These are phyloP conservation scores for Coregonus ussuriensis DNA, from an alignment of 2,797 vertebrate species.

Conservation along the genomic window DNA sequence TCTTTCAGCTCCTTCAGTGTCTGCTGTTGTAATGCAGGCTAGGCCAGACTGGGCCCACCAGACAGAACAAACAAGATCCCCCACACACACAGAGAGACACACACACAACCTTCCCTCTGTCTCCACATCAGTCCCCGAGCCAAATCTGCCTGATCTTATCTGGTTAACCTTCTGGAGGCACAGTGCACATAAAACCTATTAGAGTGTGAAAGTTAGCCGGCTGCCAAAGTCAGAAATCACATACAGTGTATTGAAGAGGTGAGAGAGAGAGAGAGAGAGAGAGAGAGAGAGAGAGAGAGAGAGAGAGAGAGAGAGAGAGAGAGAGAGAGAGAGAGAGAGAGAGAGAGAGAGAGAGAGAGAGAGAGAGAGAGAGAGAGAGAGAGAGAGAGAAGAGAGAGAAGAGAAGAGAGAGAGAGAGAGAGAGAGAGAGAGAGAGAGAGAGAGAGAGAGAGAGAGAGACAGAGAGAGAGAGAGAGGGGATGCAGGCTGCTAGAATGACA, in stretches of 20 bases:
- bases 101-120: constrained; percentile 17
- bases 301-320: neutral
- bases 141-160: constrained; percentile 58
- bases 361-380: too few relatives aligned
- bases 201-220: constrained; percentile 50
- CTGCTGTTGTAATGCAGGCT: constrained; percentile 35
- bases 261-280: neutral
- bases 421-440: too few relatives aligned
- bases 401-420: neutral
- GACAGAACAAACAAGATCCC: constrained; percentile 54
- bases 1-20: constrained; percentile 43
- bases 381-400: neutral
- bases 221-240: constrained; percentile 53
- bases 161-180: constrained; percentile 45
- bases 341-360: neutral
- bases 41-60: constrained; percentile 26
- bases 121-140: constrained; percentile 41
- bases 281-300: too few relatives aligned
- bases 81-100: constrained; percentile 32
- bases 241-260: constrained; percentile 23
- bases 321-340: neutral
- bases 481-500: neutral
- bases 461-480: neutral
- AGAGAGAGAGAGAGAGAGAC: neutral
- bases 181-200: constrained; percentile 44